Evolutionary conservation across 2,888 invertebrate genomes (phyloP), one percentile per base, ranked within the genome.

Genomic region (Campopleginae sp.): DNA sequence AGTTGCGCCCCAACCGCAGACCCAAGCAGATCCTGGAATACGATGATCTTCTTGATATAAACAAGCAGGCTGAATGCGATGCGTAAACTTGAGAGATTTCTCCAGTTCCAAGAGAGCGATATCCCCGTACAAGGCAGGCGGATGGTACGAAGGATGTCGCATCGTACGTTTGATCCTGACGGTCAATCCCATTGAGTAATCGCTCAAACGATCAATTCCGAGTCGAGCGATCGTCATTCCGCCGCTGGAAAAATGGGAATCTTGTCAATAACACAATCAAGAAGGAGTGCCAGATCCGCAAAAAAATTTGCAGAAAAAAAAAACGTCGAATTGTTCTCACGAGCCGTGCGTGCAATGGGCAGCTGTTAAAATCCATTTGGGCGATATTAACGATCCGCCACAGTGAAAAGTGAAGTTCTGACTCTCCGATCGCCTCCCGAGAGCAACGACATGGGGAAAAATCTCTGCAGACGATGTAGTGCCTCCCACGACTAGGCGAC

Each of bases 21-120:
- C 88, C 89, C 87, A 90, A 8, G 86, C 90, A 14, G 80, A 63
- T 0, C 1, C 8, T 10, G 91, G 91, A 14, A 86, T 77, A 7
- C 8, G 78, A 38, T 89, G 84, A 8, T 86, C 90, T 27, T 38
- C 19, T 27, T 87, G 87, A 84, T 91, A 87, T n/a, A 95, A 91
- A 90, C 95, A 95, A 8, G 95, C 95, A 0, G 95, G 95, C 81
- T 93, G 91, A 14, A 95, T 88, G 17, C 75, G 61, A 7, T 81
- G 80, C 48, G 72, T 88, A 61, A 93, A 91, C 0, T 66, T 78
- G 12, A 93, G 92, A 61, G 77, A 80, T 0, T 91, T 89, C 0
- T 91, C 91, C 51, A 96, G 91, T 88, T 95, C 94, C 0, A 97
- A 81, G 0, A 97, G 92, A 0, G 96, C 96, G 74, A 97, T 96